Evolutionary conservation across 2,797 vertebrate genomes (phyloP).

Genomic region (Xenops minutus): DNA sequence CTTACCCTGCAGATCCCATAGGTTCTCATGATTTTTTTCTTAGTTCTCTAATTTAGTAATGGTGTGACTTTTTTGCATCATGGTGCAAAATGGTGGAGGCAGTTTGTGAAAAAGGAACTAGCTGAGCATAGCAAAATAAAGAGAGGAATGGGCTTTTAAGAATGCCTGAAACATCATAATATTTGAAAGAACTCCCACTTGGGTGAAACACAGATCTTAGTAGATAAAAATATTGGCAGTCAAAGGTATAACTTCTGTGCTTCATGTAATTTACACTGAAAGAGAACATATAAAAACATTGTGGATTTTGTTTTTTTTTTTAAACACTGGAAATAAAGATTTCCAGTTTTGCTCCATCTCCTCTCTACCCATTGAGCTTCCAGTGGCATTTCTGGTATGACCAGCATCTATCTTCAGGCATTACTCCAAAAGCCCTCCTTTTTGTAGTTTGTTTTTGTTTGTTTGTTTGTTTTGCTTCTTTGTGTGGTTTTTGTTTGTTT

Average conservation of each 20-base stretch:
- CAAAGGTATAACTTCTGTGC: not conserved
- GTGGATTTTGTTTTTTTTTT: not conserved
- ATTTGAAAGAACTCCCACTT: not conserved
- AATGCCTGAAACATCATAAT: not conserved
- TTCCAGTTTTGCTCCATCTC: not conserved
- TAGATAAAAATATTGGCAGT: not conserved
- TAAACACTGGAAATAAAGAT: not conserved
- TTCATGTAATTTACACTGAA: not conserved
- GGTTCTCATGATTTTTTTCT: not conserved
- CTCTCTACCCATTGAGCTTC: not conserved
- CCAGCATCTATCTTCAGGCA: not conserved
- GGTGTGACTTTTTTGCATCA: not conserved
- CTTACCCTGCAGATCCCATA: not conserved
- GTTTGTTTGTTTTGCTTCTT: too few relatives aligned
- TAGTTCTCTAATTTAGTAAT: not conserved
- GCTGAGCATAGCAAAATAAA: not conserved
- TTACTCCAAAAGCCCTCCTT: not conserved
- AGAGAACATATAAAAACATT: not conserved
- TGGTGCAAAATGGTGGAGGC: not conserved
- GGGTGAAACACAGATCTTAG: not conserved
- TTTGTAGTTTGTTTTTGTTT: not conserved
- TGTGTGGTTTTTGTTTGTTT: too few relatives aligned
- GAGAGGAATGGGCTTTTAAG: not conserved
- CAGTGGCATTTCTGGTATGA: not conserved
- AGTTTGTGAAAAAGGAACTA: not conserved